Conservation (phyloP, 2,888 invertebrate genomes). For the Nomada ferruginata region DNA sequence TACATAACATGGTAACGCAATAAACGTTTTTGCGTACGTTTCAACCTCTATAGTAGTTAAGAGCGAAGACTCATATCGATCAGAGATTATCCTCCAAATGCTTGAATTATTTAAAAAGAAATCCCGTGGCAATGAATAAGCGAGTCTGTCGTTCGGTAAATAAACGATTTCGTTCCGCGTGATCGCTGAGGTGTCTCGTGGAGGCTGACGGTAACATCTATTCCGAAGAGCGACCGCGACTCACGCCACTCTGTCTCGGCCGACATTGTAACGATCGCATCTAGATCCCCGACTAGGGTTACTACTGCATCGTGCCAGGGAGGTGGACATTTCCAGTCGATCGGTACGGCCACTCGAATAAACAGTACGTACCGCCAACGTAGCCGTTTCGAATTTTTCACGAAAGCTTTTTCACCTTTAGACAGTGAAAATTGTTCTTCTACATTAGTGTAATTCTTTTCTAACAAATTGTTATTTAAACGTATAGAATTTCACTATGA, state of each 20-base stretch:
- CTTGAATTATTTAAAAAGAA: constrained; percentile 66
- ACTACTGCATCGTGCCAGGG: constrained; percentile 55
- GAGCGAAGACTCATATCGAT: constrained; percentile 21
- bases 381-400: constrained; percentile 9
- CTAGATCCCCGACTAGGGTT: constrained; percentile 65
- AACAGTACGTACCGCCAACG: constrained; percentile 16
- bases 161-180: constrained; percentile 79
- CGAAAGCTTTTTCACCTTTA: background rate
- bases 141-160: constrained; percentile 75
- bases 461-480: background rate
- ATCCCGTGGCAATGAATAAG: constrained; percentile 64
- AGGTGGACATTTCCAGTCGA: constrained; percentile 51
- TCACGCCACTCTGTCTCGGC: constrained; percentile 66
- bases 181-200: constrained; percentile 78
- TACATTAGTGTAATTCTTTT: background rate
- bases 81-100: constrained; percentile 65
- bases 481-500: too few species aligned
- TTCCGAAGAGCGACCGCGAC: constrained; percentile 72
- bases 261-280: constrained; percentile 65
- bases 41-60: background rate
- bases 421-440: background rate
- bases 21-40: too few species aligned
- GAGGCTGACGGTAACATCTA: constrained; percentile 76
- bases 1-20: too few species aligned
- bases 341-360: constrained; percentile 30